Base-by-base conservation (phyloP, 1,140 invertebrate species). In the Zaprionus taronus region DNA sequence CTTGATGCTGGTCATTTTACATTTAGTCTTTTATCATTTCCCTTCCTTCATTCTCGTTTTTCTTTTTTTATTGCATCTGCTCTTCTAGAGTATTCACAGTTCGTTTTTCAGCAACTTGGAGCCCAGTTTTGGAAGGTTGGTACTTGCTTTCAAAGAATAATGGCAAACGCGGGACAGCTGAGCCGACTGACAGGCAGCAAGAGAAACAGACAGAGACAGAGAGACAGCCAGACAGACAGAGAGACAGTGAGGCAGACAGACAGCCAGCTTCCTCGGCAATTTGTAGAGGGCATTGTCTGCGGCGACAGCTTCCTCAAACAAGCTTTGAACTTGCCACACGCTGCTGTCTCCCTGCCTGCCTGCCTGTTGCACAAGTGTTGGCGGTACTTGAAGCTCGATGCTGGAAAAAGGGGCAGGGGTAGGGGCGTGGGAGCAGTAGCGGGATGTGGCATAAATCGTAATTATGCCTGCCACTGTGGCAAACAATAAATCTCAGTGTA, bases 251-350 rank as follows among this genome's bases (percentile, higher is more conserved):
- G 79, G 71, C 77, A 79, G 70, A 73, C 73, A 28, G 51, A 49
- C 36, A 63, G 69, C 70, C 83, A 77, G 84, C 84, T 87, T 89
- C 83, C 84, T 71, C 49, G 61, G 68, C 84, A 79, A 89, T 84
- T 89, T 89, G 84, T 90, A 81, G 73, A 74, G 78, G 49, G 60
- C 62, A 80, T 89, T 89, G 85, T 89, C 72, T 90, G 65, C 84
- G 85, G 81, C 84, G 84, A 89, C 84, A 89, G 84, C 84, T 89
- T 89, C 84, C 84, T 89, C 85, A 90, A 76, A 81, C 84, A 87
- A 26, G 84, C 78, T 84, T 81, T 87, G 84, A 87, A 87, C 84
- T 89, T 87, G 84, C 79, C 62, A 72, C 44, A 24, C 41, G 41
- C 56, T 67, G 22, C 26, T 15, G 20, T 47, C 6, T 22, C 36